A percentile compares a stretch with the other conserved stretches of the same genome.
phyloP scores from a whole-genome alignment of 2,113 vertebrate species.

The Chitala chitala region DNA sequence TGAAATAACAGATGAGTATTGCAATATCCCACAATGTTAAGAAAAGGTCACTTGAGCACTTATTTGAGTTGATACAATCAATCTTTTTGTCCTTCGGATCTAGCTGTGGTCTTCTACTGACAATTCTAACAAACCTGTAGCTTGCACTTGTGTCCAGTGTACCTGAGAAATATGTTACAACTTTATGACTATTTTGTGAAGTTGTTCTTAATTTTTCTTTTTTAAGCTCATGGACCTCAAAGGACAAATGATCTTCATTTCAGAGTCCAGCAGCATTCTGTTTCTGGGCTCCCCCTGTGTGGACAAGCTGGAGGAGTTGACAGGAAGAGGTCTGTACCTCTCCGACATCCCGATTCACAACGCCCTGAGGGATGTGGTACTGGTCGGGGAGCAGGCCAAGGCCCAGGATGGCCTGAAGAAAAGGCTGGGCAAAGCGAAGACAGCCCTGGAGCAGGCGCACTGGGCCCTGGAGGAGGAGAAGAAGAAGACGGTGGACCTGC shows the following conservation, averaged over 20 bases:
- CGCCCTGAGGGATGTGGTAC: constrained; percentile 86
- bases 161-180: neutral
- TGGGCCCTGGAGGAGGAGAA: constrained; percentile 95
- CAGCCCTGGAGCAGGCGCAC: constrained; percentile 85
- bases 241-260: constrained; percentile 96
- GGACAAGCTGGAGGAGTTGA: constrained; percentile 91
- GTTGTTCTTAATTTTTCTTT: neutral
- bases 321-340: constrained; percentile 86
- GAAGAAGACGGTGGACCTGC: constrained; percentile 90
- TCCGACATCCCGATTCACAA: constrained; percentile 97
- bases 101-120: neutral
- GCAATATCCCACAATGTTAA: too few species aligned
- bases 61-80: too few species aligned
- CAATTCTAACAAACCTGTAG: neutral
- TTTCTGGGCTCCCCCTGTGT: constrained; percentile 95
- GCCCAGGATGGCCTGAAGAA: constrained; percentile 96
- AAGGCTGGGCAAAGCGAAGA: constrained; percentile 89
- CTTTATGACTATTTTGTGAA: neutral
- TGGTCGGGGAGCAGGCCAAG: constrained; percentile 92
- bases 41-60: too few species aligned
- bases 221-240: constrained; percentile 93
- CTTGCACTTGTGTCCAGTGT: neutral
- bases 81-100: too few species aligned
- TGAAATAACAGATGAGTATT: too few species aligned
- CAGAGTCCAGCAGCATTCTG: constrained; percentile 85